Evolutionary conservation across 2,113 vertebrate species (phyloP).

Genomic region (Enhydra lutris): DNA sequence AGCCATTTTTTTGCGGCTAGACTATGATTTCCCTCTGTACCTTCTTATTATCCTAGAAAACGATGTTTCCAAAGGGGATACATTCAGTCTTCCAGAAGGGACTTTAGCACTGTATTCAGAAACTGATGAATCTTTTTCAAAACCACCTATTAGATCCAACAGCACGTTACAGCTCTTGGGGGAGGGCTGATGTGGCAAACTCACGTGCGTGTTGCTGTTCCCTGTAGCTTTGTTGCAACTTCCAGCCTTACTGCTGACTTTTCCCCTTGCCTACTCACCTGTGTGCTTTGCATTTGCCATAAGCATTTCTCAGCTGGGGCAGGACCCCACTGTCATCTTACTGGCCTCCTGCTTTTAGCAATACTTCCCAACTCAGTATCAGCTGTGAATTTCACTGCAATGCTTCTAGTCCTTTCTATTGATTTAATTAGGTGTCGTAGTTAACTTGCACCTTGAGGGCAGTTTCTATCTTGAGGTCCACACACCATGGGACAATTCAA

Average conservation of each 20-base stretch:
- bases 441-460: background rate
- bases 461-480: background rate
- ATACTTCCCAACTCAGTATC: background rate
- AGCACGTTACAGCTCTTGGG: background rate
- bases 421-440: conserved; percentile 14
- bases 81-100: background rate
- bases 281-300: background rate
- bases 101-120: background rate
- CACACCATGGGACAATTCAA: background rate
- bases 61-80: conserved; percentile 31
- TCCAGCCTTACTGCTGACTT: background rate
- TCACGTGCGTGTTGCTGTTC: background rate
- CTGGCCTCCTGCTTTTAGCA: conserved; percentile 27
- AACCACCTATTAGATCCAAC: conserved; percentile 4
- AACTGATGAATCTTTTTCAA: background rate
- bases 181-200: background rate
- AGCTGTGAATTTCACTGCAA: background rate
- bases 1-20: background rate
- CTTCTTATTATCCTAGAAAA: background rate
- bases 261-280: background rate
- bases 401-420: background rate
- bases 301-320: background rate
- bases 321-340: background rate
- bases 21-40: background rate
- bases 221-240: background rate